Percentiles rank a stretch among this genome's conserved stretches.
phyloP scores from a whole-genome alignment of 2,113 vertebrate genomes.

The Dipodomys ordii region DNA sequence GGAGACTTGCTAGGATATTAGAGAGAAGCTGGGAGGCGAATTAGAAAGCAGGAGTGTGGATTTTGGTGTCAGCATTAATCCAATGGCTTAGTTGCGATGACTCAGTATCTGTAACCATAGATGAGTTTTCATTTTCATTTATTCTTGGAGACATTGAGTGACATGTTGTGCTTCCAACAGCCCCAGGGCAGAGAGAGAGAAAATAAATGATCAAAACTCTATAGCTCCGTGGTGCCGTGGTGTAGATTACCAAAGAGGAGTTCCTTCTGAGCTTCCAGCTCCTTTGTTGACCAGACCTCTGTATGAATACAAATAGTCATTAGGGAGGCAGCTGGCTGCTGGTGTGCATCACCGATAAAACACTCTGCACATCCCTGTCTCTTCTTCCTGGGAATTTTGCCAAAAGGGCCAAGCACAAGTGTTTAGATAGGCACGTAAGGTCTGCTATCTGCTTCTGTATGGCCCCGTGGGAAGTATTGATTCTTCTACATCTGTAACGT shows the following conservation, averaged over 20 bases:
- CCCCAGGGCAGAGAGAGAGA: constrained; percentile 46
- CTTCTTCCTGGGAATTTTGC: constrained; percentile 82
- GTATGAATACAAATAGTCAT: constrained; percentile 76
- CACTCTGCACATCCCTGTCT: constrained; percentile 58
- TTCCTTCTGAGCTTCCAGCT: constrained; percentile 45
- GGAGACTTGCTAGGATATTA: background rate
- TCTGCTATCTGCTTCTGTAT: constrained; percentile 76
- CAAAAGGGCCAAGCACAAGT: constrained; percentile 70
- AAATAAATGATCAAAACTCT: constrained; percentile 57
- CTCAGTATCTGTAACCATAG: constrained; percentile 46
- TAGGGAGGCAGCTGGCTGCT: constrained; percentile 77
- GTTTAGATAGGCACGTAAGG: constrained; percentile 72
- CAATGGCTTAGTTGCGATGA: background rate
- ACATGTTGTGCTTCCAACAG: constrained; percentile 35
- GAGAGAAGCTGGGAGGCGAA: constrained; percentile 37
- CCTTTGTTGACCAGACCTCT: constrained; percentile 62
- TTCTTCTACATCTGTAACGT: constrained; percentile 72
- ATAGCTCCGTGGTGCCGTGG: background rate
- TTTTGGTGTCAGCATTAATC: constrained; percentile 40
- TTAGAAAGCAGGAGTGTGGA: background rate
- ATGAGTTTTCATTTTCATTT: constrained; percentile 56
- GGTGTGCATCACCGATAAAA: constrained; percentile 76
- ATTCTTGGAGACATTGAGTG: constrained; percentile 66
- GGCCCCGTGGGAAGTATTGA: constrained; percentile 67
- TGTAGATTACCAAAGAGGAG: constrained; percentile 63